Base-by-base conservation (phyloP, 2,113 vertebrate species). In the Vulpes lagopus region DNA sequence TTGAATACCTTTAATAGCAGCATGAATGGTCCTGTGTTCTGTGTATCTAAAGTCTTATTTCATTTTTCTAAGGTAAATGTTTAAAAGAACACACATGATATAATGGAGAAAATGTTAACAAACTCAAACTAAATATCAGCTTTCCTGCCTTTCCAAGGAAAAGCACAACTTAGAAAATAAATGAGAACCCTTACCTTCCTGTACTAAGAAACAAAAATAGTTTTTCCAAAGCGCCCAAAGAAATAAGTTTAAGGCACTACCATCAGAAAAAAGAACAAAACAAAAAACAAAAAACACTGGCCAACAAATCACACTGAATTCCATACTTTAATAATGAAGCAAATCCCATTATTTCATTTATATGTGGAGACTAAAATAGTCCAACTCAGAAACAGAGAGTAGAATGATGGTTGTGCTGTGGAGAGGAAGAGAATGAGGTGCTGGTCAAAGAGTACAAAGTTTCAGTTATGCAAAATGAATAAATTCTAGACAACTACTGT, bases 271-370 rank as follows among this genome's bases (percentile, higher is more conserved):
- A 43, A 43, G 43, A 43, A 43, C 5, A 43, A 43, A 43, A 43
- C 43, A 43, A 43, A 43, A 6, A 43, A 43, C 43, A 43, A 43
- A 43, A 43, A 43, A 43, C 43, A 71, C 25, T 59, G 20, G 35
- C 25, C 53, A 80, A 84, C 5, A 0, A 94, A 64, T 73, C 14
- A 82, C 8, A 93, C 11, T 79, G 11, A 93, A 93, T 86, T 93
- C 71, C 49, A 91, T 14, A 91, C 62, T 96, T 93, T 78, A 82
- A 96, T 95, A 96, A 94, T 35, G 55, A 17, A 93, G 62, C 78
- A 89, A 88, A 81, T 62, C 51, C 84, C 84, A 73, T 60, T 19
- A 71, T 43, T 59, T 76, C 87, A 83, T 60, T 57, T 95, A 65
- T 20, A 74, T 64, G 69, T 84, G 43, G 15, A 76, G 8, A 84